A percentile compares a stretch with the other conserved stretches of the same genome.
Evolutionary conservation across 2,888 invertebrate genomes (phyloP).

Genomic region (Lepeophtheirus nordmannii): DNA sequence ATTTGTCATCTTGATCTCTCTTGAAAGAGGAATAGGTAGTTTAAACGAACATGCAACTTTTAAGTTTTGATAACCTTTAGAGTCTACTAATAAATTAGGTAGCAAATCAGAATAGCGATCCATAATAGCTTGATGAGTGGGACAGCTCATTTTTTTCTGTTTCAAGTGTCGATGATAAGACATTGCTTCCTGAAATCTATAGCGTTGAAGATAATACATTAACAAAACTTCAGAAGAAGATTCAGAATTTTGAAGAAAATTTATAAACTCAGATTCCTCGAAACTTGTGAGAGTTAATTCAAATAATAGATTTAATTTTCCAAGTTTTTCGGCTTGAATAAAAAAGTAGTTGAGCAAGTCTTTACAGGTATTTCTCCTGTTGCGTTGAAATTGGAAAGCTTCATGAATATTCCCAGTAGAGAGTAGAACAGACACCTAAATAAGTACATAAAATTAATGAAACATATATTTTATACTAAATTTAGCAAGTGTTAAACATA

Average conservation of each 20-base stretch:
- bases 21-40: background rate
- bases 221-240: slow-evolving; percentile 50
- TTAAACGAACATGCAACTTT: background rate
- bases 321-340: slow-evolving; percentile 44
- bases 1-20: background rate
- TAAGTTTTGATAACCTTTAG: background rate
- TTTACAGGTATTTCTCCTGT: slow-evolving; percentile 39
- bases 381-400: slow-evolving; percentile 48
- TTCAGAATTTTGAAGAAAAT: slow-evolving; percentile 47
- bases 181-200: slow-evolving; percentile 36
- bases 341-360: slow-evolving; percentile 46
- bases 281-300: slow-evolving; percentile 45
- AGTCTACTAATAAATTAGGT: slow-evolving; percentile 2
- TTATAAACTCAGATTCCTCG: slow-evolving; percentile 52
- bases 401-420: slow-evolving; percentile 48
- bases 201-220: slow-evolving; percentile 49
- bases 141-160: slow-evolving; percentile 29
- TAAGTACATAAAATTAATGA: slow-evolving; percentile 32
- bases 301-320: slow-evolving; percentile 44
- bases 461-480: slow-evolving; percentile 9
- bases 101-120: slow-evolving; percentile 10
- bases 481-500: slow-evolving; percentile 27
- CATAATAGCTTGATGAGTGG: slow-evolving; percentile 14
- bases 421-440: slow-evolving; percentile 45
- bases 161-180: slow-evolving; percentile 31